Evolutionary conservation across 2,113 vertebrate species (phyloP), one percentile per base, ranked within the genome.

Genomic region (Alligator sinensis): DNA sequence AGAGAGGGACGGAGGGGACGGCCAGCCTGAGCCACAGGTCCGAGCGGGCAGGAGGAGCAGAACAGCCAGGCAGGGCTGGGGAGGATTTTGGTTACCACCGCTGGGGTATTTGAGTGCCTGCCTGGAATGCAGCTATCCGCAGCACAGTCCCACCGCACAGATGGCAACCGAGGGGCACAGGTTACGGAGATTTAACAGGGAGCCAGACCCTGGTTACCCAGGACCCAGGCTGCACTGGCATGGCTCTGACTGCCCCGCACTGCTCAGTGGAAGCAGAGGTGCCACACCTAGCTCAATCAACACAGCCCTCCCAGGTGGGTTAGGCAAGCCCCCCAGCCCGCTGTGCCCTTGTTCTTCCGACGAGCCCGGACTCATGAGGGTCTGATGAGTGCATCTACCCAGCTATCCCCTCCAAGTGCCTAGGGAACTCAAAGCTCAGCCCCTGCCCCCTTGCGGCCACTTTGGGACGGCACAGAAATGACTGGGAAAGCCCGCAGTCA

Each of bases 141-240:
- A 77, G 75, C 6, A 47, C 4, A 1, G 0, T 22, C 11, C 58
- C 63, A 55, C 72, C 64, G 74, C 4, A 3, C 2, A 3, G 27
- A 21, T 22, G 70, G 89, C 5, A 57, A 38, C 17, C 11, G 66
- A 28, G 1, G 47, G 60, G 70, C 11, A 14, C 78, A 12, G 11
- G 3, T 3, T 2, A 11, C 0, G 4, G 0, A 30, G 59, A 55
- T 19, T 78, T 54, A 47, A 47, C 47, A 47, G 6, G 47, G 47
- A 9, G 47, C 47, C 47, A 47, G 7, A 47, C 8, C 47, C 47
- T 47, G 47, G 47, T 47, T 47, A 47, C 47, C 47, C 47, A 47
- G 47, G 47, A 47, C 47, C 47, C 47, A 47, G 47, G 47, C 47
- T 47, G 47, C 7, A 47, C 47, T 47, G 47, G 47, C 7, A 47